Conservation (phyloP, 2,113 vertebrate species). For the Electrona antarctica region DNA sequence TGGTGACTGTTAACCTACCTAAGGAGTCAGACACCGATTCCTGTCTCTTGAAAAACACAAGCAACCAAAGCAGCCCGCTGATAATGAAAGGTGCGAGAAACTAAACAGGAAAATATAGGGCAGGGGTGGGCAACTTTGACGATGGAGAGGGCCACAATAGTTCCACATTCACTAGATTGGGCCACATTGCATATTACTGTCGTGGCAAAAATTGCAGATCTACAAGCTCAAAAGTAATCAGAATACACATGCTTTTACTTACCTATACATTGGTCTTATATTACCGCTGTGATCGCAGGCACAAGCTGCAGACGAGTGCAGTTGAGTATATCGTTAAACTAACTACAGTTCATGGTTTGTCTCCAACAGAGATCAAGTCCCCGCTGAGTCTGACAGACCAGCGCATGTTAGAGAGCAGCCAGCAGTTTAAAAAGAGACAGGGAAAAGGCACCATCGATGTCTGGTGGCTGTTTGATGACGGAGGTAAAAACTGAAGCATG, state of each 20-base stretch:
- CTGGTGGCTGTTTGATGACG: conserved; percentile 99
- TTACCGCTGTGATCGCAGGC: neutral
- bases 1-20: conserved; percentile 82
- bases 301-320: neutral
- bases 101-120: too few relatives aligned
- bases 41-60: conserved; percentile 78
- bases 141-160: too few relatives aligned
- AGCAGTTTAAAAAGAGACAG: conserved; percentile 94
- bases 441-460: conserved; percentile 96
- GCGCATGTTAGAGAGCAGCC: conserved; percentile 89
- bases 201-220: too few relatives aligned
- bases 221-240: too few relatives aligned
- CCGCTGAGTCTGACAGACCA: conserved; percentile 88
- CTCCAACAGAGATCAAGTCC: conserved; percentile 79
- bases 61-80: conserved; percentile 80
- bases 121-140: too few relatives aligned
- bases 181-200: too few relatives aligned
- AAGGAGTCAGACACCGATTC: conserved; percentile 86
- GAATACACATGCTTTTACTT: too few relatives aligned
- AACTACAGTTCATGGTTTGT: neutral
- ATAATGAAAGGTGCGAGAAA: conserved; percentile 82
- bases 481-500: conserved; percentile 78
- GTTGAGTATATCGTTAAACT: neutral
- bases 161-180: too few relatives aligned
- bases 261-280: too few relatives aligned